Base-by-base conservation (phyloP, 2,797 vertebrate species). In the Fistularia tabacaria region DNA sequence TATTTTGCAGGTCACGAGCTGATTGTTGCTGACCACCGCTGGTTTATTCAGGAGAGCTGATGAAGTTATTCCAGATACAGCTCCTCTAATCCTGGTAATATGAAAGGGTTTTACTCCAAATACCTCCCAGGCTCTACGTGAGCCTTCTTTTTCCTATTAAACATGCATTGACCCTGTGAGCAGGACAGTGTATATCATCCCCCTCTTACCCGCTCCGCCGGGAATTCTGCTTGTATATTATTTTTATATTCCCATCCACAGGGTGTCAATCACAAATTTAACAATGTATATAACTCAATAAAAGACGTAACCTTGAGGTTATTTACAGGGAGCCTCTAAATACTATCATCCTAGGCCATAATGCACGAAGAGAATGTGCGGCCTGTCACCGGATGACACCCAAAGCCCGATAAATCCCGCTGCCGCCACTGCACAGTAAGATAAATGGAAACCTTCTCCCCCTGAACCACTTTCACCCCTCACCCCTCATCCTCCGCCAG, bases 351-450 rank as follows among this genome's bases (percentile, higher is more conserved):
- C 40, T 45, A 57, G 63, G 64, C 70, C 52, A 77, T 86, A 88
- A 89, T 70, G 79, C 71, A 69, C 42, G 38, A 71, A 81, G 81
- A 88, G 86, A 90, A 90, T 87, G 85, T 76, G 82, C 72, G 71
- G 73, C 84, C 82, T 84, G 86, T 90, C 87, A 90, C 52, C 9
- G 66, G 77, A 74, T 87, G 88, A 88, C 85, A 85, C 74, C 51
- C 53, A 76, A 75, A 82, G 81, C 79, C 74, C 69, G 79, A 85
- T 91, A 91, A 91, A 91, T 92, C 85, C 76, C 11, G 15, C 51
- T 10, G 48, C 70, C 15, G 66, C 65, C 73, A 51, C 73, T 54
- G 74, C 71, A 59, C 38, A 60, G 43, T 46, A 66, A 85, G 87
- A 90, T 80, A 75, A 82, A 91, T 89, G 80, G 74, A 66, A 64